phyloP scores from a whole-genome alignment of 2,888 invertebrate genomes.

The Agriotes lineatus region DNA sequence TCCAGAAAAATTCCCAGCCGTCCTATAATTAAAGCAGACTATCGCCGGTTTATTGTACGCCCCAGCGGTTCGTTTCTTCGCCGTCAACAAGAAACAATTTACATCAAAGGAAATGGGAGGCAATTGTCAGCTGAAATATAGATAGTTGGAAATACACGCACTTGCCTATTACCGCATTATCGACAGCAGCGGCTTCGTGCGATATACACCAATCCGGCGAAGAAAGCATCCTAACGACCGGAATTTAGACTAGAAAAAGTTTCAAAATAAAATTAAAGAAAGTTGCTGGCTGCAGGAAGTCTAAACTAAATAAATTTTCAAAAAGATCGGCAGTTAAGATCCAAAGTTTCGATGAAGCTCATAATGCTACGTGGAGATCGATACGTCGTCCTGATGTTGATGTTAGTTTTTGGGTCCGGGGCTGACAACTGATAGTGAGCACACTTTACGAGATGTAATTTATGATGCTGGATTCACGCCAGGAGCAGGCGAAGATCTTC shows the following conservation, averaged over 20 bases:
- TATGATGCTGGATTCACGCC: slow-evolving; percentile 39
- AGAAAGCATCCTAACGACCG: slow-evolving; percentile 10
- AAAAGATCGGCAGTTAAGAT: slow-evolving; percentile 38
- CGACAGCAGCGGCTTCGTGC: not conserved
- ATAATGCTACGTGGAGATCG: slow-evolving; percentile 32
- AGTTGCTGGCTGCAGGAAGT: slow-evolving; percentile 22
- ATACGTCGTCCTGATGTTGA: slow-evolving; percentile 34
- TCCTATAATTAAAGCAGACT: too few species aligned
- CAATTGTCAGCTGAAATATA: slow-evolving; percentile 1
- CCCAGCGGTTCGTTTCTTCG: too few species aligned
- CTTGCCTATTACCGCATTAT: slow-evolving; percentile 1
- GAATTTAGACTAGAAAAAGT: slow-evolving; percentile 31
- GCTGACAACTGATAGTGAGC: slow-evolving; percentile 40
- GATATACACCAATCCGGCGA: not conserved
- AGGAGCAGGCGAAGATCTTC: slow-evolving; percentile 35
- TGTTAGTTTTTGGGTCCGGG: slow-evolving; percentile 33
- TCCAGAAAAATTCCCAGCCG: too few species aligned
- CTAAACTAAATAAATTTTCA: slow-evolving; percentile 37
- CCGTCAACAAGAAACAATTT: not conserved
- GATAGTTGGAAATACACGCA: slow-evolving; percentile 3
- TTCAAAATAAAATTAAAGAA: slow-evolving; percentile 35
- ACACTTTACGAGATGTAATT: slow-evolving; percentile 41
- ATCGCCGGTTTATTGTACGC: too few species aligned
- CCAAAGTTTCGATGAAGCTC: slow-evolving; percentile 27
- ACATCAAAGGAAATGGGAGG: slow-evolving; percentile 1